phyloP scores from a whole-genome alignment of 2,113 vertebrate genomes.

The Oryzias curvinotus region DNA sequence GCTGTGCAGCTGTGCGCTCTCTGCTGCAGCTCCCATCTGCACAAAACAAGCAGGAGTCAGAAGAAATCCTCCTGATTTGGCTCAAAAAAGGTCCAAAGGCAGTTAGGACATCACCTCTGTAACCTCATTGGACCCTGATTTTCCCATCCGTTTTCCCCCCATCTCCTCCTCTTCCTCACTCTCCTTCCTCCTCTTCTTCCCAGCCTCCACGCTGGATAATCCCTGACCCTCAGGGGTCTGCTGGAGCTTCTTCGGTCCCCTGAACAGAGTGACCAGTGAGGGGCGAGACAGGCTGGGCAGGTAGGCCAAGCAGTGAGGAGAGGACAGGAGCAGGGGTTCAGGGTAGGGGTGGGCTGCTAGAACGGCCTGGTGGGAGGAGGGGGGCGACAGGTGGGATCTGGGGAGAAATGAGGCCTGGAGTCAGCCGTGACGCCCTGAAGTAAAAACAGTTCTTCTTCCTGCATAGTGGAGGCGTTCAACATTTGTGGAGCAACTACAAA shows the following conservation, averaged over 20 bases:
- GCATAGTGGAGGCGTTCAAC: no score
- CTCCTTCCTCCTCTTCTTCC: constrained; percentile 34
- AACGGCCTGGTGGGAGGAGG: constrained; percentile 4
- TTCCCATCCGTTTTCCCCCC: constrained; percentile 56
- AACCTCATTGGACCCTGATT: constrained; percentile 23
- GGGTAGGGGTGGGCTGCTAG: constrained; percentile 40
- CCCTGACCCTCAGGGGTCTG: constrained; percentile 18
- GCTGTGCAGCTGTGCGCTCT: background rate
- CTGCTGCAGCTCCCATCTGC: constrained; percentile 24
- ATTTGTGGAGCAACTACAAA: no score
- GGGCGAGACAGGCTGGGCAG: constrained; percentile 80
- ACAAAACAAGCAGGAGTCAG: background rate
- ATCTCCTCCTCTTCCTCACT: constrained; percentile 55
- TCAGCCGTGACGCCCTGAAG: no score
- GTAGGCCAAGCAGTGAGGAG: constrained; percentile 74
- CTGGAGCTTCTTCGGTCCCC: constrained; percentile 21
- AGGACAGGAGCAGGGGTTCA: constrained; percentile 60
- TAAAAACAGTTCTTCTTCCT: no score
- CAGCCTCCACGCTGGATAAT: constrained; percentile 28
- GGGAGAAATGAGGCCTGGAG: background rate
- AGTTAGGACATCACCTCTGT: background rate
- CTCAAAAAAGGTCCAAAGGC: background rate
- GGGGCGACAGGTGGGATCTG: background rate
- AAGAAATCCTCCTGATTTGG: background rate
- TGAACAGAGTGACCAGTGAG: constrained; percentile 84